Conservation (phyloP, 1,140 invertebrate species). For the Notospermus geniculatus region DNA sequence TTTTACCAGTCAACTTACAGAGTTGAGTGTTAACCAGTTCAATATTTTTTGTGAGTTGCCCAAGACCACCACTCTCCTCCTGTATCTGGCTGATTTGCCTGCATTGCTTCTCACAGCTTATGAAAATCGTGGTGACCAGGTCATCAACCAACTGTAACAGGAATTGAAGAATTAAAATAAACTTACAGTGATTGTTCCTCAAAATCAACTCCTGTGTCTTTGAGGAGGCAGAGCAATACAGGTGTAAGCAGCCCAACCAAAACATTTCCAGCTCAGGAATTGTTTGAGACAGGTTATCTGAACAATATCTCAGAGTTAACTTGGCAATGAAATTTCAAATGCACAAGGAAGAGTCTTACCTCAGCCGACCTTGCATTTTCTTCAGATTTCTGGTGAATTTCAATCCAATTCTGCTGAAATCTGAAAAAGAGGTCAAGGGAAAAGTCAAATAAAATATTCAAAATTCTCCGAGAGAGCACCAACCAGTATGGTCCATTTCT, state of each 20-base stretch:
- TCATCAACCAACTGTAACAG: conserved; percentile 58
- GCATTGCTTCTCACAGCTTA: conserved; percentile 60
- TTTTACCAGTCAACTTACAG: conserved; percentile 53
- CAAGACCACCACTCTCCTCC: conserved; percentile 60
- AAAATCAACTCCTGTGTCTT: too few species aligned
- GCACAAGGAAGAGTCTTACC: conserved; percentile 26
- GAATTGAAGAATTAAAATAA: too few species aligned
- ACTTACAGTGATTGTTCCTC: too few species aligned
- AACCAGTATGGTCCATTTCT: too few species aligned
- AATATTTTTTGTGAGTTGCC: conserved; percentile 62
- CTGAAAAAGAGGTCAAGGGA: conserved; percentile 39
- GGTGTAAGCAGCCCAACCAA: too few species aligned
- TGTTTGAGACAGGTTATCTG: too few species aligned
- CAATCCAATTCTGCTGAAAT: conserved; percentile 67
- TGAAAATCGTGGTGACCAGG: conserved; percentile 60
- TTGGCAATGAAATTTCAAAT: too few species aligned
- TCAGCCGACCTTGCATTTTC: conserved; percentile 64
- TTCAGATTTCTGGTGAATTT: conserved; percentile 64
- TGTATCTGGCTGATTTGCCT: conserved; percentile 60
- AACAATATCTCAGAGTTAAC: too few species aligned
- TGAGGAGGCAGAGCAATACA: too few species aligned
- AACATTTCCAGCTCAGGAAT: too few species aligned
- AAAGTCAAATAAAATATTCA: too few species aligned
- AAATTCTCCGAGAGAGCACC: too few species aligned
- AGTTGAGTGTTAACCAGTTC: conserved; percentile 63